Evolutionary conservation across 2,888 invertebrate genomes (phyloP).

Genomic region (Chrysolina oricalcia): DNA sequence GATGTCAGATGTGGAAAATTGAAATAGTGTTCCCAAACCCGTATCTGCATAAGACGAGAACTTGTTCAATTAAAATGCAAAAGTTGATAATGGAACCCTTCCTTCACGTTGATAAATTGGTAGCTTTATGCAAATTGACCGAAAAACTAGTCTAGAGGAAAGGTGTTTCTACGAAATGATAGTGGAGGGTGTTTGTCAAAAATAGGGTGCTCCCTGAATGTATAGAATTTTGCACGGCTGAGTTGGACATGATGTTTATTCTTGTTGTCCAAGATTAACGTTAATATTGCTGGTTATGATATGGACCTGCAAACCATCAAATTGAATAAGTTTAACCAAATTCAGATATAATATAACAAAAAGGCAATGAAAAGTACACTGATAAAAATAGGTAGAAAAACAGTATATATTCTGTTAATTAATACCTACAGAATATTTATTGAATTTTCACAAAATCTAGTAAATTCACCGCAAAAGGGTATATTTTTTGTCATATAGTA

Average conservation of each 20-base stretch:
- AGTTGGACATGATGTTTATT: not conserved
- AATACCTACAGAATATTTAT: too few relatives aligned
- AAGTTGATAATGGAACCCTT: not conserved
- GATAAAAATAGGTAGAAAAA: too few relatives aligned
- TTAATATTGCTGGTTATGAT: too few relatives aligned
- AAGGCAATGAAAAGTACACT: too few relatives aligned
- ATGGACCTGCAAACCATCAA: too few relatives aligned
- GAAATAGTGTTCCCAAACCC: not conserved
- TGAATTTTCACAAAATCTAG: too few relatives aligned
- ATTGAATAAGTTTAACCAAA: too few relatives aligned
- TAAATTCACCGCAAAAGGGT: too few relatives aligned
- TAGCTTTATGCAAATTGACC: constrained; percentile 32
- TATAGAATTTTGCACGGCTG: not conserved
- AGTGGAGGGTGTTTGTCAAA: constrained; percentile 38
- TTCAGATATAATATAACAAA: too few relatives aligned
- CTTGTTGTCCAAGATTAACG: not conserved
- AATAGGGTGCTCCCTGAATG: constrained; percentile 33
- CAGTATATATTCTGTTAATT: too few relatives aligned
- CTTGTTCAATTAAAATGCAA: not conserved
- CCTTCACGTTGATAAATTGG: constrained; percentile 15
- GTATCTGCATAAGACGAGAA: not conserved
- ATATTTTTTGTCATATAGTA: too few relatives aligned
- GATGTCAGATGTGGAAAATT: not conserved
- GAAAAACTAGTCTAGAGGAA: constrained; percentile 35
- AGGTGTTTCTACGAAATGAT: constrained; percentile 38